These are phyloP conservation scores for Mycalesis mineus DNA, from an alignment of 2,888 invertebrate genomes.

Conservation along the genomic window DNA sequence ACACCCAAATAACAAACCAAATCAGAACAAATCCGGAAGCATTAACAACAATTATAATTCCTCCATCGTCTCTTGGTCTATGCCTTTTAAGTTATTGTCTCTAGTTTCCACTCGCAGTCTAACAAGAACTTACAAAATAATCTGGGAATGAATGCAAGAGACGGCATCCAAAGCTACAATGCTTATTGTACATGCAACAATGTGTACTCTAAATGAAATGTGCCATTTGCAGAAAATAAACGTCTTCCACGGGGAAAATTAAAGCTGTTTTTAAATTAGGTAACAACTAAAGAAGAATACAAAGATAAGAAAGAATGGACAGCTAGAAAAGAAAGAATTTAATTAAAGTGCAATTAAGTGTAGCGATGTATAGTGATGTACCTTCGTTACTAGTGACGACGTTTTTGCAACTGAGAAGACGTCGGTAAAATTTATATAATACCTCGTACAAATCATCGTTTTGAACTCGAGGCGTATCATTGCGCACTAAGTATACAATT, in stretches of 20 bases:
- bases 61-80: not conserved
- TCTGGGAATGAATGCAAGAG: slow-evolving; percentile 9
- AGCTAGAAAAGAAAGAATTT: too few relatives aligned
- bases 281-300: not conserved
- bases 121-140: slow-evolving; percentile 8
- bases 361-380: too few relatives aligned
- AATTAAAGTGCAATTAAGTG: too few relatives aligned
- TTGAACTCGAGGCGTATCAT: too few relatives aligned
- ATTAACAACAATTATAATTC: not conserved
- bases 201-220: not conserved
- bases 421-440: too few relatives aligned
- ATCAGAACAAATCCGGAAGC: too few relatives aligned
- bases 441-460: too few relatives aligned
- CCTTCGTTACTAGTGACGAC: too few relatives aligned
- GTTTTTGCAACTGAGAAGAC: too few relatives aligned
- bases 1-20: too few relatives aligned
- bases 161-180: slow-evolving; percentile 6
- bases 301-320: not conserved
- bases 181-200: slow-evolving; percentile 1
- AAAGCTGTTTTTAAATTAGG: not conserved
- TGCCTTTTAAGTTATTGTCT: not conserved
- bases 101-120: not conserved
- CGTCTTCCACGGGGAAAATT: not conserved
- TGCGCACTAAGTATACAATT: too few relatives aligned
- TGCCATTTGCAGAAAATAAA: slow-evolving; percentile 4